A percentile compares a stretch with the other conserved stretches of the same genome.
These are phyloP conservation scores for Lucilia cuprina DNA, from an alignment of 1,140 invertebrate species.

Conservation along the genomic window DNA sequence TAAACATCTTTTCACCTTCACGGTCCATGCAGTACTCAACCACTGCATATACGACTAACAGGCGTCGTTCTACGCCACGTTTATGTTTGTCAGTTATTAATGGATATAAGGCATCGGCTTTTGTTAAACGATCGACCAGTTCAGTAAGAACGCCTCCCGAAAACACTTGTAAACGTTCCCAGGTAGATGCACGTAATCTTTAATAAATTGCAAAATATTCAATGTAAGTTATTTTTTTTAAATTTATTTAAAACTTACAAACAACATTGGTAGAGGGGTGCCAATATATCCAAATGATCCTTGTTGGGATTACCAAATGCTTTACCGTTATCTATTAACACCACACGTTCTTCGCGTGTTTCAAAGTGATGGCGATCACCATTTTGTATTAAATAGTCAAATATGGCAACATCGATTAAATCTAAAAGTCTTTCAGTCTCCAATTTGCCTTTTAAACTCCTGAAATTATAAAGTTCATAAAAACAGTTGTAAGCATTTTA, in stretches of 20 bases:
- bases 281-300: slow-evolving; percentile 86
- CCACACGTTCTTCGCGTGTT: slow-evolving; percentile 75
- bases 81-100: slow-evolving; percentile 78
- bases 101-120: slow-evolving; percentile 64
- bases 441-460: slow-evolving; percentile 65
- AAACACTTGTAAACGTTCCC: slow-evolving; percentile 74
- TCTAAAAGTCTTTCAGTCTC: slow-evolving; percentile 76
- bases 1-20: slow-evolving; percentile 64
- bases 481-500: background rate
- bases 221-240: background rate
- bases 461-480: slow-evolving; percentile 46
- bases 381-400: slow-evolving; percentile 95
- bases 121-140: slow-evolving; percentile 64
- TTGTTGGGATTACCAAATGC: slow-evolving; percentile 85
- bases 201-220: background rate
- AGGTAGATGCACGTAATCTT: slow-evolving; percentile 74
- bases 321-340: slow-evolving; percentile 94
- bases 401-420: slow-evolving; percentile 85
- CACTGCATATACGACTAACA: slow-evolving; percentile 75
- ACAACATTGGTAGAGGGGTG: slow-evolving; percentile 90
- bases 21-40: slow-evolving; percentile 75
- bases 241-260: slow-evolving; percentile 69
- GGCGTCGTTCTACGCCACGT: slow-evolving; percentile 78
- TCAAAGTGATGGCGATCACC: slow-evolving; percentile 94
- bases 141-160: slow-evolving; percentile 71